Conservation (phyloP, 1,140 invertebrate species). For the Drosophila setifemur region DNA sequence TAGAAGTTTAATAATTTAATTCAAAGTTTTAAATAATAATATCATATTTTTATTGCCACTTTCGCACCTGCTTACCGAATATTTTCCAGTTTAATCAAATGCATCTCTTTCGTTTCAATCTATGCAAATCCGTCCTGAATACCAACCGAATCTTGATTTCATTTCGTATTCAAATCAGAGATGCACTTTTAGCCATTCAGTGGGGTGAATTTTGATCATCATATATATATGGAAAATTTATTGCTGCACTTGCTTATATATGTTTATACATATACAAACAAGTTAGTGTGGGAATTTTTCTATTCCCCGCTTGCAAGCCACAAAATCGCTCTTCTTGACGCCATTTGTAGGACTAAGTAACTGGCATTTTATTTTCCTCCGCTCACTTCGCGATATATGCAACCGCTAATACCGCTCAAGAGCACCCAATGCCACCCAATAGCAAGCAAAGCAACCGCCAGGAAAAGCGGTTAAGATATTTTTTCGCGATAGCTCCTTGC, state of each 20-base stretch:
- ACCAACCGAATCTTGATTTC: slow-evolving; percentile 2
- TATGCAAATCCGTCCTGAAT: slow-evolving; percentile 12
- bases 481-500: slow-evolving; percentile 57
- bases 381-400: slow-evolving; percentile 55
- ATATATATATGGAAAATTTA: too few species aligned
- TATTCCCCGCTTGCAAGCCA: background rate
- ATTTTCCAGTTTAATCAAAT: background rate
- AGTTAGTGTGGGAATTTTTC: slow-evolving; percentile 7
- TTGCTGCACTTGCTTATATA: too few species aligned
- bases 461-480: slow-evolving; percentile 72
- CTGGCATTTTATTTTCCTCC: slow-evolving; percentile 69
- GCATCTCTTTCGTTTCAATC: background rate
- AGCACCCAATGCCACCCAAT: slow-evolving; percentile 16
- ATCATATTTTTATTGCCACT: too few species aligned
- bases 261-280: slow-evolving; percentile 32
- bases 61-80: background rate
- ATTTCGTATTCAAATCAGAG: slow-evolving; percentile 15
- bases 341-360: slow-evolving; percentile 69
- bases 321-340: slow-evolving; percentile 29
- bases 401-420: slow-evolving; percentile 48
- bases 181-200: slow-evolving; percentile 8
- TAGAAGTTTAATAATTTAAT: too few species aligned
- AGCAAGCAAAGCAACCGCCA: slow-evolving; percentile 5
- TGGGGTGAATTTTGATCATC: slow-evolving; percentile 17
- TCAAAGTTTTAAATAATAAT: too few species aligned